Conservation (phyloP, 2,797 vertebrate genomes). For the Melanotaenia boesemani region DNA sequence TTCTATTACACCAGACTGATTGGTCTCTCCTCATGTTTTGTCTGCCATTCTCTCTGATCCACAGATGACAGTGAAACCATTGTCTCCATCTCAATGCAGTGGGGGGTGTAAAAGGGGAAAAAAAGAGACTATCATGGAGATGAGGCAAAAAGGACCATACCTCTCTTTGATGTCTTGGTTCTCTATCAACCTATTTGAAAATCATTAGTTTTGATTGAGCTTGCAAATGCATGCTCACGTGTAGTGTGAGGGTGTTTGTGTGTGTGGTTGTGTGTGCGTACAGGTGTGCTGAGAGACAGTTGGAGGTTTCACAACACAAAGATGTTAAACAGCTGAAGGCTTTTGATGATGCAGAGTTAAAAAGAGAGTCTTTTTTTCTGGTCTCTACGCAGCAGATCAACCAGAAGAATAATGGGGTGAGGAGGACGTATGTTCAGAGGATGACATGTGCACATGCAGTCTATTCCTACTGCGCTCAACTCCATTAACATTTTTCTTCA, state of each 20-base stretch:
- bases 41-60: conserved; percentile 53
- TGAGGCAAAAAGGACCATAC: conserved; percentile 34
- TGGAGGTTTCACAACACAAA: conserved; percentile 45
- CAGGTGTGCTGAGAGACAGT: conserved; percentile 36
- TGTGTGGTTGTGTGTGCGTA: conserved; percentile 8
- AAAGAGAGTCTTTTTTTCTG: conserved; percentile 33
- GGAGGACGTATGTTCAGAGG: conserved; percentile 7
- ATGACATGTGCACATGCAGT: background rate
- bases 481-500: conserved; percentile 34
- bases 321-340: conserved; percentile 50
- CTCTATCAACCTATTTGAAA: conserved; percentile 30
- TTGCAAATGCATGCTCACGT: conserved; percentile 7
- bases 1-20: conserved; percentile 31
- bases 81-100: conserved; percentile 32
- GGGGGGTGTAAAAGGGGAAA: conserved; percentile 19
- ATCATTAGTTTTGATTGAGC: conserved; percentile 8
- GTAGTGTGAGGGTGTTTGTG: background rate
- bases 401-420: conserved; percentile 26
- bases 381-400: conserved; percentile 29
- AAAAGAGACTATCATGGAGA: conserved; percentile 25
- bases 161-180: conserved; percentile 58
- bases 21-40: conserved; percentile 22
- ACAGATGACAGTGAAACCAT: conserved; percentile 32
- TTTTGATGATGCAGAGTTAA: conserved; percentile 54
- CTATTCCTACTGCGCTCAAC: conserved; percentile 4